A percentile compares a stretch with the other conserved stretches of the same genome.
phyloP scores from a whole-genome alignment of 2,888 invertebrate genomes.

The Platycnemis pennipes region DNA sequence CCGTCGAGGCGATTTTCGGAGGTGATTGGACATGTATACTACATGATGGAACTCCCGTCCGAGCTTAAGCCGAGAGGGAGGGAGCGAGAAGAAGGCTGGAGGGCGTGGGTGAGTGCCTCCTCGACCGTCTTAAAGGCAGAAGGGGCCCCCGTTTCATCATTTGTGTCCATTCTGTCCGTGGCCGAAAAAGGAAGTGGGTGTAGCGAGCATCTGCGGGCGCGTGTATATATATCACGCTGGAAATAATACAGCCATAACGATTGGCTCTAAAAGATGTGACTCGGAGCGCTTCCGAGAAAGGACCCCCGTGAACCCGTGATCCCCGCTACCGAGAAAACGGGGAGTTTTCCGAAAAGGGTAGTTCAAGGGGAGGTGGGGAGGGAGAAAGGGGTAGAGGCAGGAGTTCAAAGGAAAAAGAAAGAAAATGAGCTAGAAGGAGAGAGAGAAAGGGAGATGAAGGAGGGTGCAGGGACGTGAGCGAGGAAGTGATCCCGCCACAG shows the following conservation, averaged over 20 bases:
- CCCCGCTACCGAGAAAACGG: not conserved
- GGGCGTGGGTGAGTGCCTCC: conserved; percentile 17
- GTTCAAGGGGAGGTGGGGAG: too few species aligned
- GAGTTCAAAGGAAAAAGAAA: not conserved
- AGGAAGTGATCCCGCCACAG: not conserved
- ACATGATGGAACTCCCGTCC: conserved; percentile 5
- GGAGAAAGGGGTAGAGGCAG: not conserved
- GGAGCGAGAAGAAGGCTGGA: not conserved
- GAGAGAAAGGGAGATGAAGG: not conserved
- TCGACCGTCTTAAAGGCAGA: not conserved
- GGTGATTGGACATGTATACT: conserved; percentile 22
- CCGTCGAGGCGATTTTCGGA: not conserved
- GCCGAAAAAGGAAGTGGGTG: conserved; percentile 36
- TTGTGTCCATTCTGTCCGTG: not conserved
- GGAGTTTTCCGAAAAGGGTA: not conserved
- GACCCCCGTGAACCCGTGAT: not conserved
- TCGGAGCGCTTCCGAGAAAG: conserved; percentile 24
- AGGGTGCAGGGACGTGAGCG: not conserved
- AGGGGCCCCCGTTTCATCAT: not conserved
- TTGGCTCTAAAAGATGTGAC: conserved; percentile 20
- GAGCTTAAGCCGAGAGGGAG: not conserved
- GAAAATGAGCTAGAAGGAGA: not conserved
- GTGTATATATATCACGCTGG: not conserved
- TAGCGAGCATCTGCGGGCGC: not conserved
- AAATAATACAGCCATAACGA: conserved; percentile 39